Conservation (phyloP, 2,113 vertebrate species). For the Lates calcarifer region DNA sequence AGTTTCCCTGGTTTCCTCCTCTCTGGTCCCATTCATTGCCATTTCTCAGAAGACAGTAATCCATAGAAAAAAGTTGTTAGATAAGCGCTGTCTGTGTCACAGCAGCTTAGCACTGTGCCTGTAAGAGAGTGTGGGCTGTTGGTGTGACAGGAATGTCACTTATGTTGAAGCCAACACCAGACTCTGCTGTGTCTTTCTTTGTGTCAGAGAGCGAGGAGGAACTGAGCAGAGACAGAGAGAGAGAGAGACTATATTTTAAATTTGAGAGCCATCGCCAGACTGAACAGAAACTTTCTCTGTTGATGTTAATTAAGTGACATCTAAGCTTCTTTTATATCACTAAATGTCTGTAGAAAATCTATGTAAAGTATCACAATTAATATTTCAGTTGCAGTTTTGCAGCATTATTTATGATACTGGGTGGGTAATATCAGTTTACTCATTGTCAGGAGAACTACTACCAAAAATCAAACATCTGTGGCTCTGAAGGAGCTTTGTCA, state of each 20-base stretch:
- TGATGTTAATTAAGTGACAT: not conserved
- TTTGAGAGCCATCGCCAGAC: not conserved
- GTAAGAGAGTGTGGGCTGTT: slow-evolving; percentile 1
- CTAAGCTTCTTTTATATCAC: not conserved
- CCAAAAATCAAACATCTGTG: too few species aligned
- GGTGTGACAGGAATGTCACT: slow-evolving; percentile 32
- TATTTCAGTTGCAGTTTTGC: too few species aligned
- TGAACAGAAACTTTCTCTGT: not conserved
- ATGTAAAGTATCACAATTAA: too few species aligned
- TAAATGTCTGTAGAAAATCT: too few species aligned
- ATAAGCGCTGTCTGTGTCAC: slow-evolving; percentile 5
- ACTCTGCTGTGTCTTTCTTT: slow-evolving; percentile 12
- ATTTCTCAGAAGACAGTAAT: slow-evolving; percentile 38
- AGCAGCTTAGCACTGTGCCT: slow-evolving; percentile 1
- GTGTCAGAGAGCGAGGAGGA: not conserved
- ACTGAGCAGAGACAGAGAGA: too few species aligned
- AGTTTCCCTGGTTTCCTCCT: too few species aligned
- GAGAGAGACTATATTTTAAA: not conserved
- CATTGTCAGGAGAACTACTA: too few species aligned
- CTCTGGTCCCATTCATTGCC: not conserved
- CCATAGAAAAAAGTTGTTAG: slow-evolving; percentile 17
- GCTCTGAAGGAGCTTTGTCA: too few species aligned
- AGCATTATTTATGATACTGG: too few species aligned
- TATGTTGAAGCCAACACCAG: not conserved
- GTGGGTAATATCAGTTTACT: too few species aligned